Evolutionary conservation across 2,888 invertebrate genomes (phyloP), one percentile per base, ranked within the genome.

Genomic region (Loripinus fragilis): DNA sequence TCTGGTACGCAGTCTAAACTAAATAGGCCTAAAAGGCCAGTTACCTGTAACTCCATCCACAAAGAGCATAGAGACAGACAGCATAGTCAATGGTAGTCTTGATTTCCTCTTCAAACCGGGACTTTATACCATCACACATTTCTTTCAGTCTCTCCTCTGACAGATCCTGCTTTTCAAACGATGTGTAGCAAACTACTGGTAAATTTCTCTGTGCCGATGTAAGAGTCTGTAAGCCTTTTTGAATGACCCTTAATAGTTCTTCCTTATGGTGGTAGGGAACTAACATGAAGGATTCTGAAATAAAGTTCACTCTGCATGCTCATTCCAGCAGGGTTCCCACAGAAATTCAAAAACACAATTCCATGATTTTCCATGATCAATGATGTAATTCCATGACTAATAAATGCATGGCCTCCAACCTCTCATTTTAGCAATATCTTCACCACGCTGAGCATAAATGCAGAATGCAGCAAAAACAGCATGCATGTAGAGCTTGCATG

Each of bases 21-120:
- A n/a, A n/a, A n/a, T n/a, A n/a, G n/a, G n/a, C n/a, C n/a, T n/a
- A 17, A 89, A 76, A 0, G 87, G 41, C 55, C 55, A 55, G 3
- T 74, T 74, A 88, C 89, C 83, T 81, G 45, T 80, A 67, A 33
- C 76, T 76, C 90, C 90, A 90, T 33, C 90, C 90, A 72, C 85
- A 85, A 20, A 88, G 71, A 55, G 89, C 86, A 17, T 88, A 76
- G 0, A 87, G 42, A 67, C 60, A 60, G 12, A 28, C 28, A 33
- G 30, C 33, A 20, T 30, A 28, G 33, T 30, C 20, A 10, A 60
- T 7, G n/a, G 17, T 20, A 33, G 60, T 20, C 33, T 33, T 15
- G 5, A 55, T 20, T 20, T 2, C 60, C 5, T 20, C 30, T 60
- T 60, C 60, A 2, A 60, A 20, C 33, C 23, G 3, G 2, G 60